These are phyloP conservation scores for Drosophila kambysellisi DNA, from an alignment of 2,888 invertebrate genomes.

Conservation along the genomic window DNA sequence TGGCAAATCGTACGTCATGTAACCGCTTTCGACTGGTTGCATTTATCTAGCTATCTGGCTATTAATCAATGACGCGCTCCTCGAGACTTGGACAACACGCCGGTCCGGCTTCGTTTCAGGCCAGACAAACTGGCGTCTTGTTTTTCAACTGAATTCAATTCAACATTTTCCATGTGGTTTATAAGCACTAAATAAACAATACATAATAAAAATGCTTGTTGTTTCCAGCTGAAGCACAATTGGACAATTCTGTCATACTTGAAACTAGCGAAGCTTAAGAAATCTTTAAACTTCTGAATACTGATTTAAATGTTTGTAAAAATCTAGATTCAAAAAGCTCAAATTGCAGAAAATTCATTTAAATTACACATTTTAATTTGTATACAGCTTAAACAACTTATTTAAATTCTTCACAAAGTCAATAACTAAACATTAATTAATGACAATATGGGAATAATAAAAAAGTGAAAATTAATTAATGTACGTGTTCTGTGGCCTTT, in stretches of 20 bases:
- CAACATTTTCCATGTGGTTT: conserved; percentile 5
- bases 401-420: background rate
- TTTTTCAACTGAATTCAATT: conserved; percentile 3
- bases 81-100: conserved; percentile 1
- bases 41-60: background rate
- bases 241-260: background rate
- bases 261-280: background rate
- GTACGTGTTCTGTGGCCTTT: conserved; percentile 44
- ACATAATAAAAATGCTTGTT: background rate
- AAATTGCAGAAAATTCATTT: background rate
- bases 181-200: background rate
- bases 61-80: conserved; percentile 49
- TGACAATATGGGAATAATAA: background rate
- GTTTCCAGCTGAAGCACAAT: background rate
- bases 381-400: no score
- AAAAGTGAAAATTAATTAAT: background rate
- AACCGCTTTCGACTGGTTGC: conserved; percentile 30
- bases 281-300: background rate
- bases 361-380: background rate
- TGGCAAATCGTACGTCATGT: conserved; percentile 52
- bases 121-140: conserved; percentile 51
- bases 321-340: background rate
- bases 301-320: background rate
- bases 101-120: background rate
- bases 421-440: background rate